These are phyloP conservation scores for Tenthredo amoena DNA, from an alignment of 2,888 invertebrate species.

Conservation along the genomic window DNA sequence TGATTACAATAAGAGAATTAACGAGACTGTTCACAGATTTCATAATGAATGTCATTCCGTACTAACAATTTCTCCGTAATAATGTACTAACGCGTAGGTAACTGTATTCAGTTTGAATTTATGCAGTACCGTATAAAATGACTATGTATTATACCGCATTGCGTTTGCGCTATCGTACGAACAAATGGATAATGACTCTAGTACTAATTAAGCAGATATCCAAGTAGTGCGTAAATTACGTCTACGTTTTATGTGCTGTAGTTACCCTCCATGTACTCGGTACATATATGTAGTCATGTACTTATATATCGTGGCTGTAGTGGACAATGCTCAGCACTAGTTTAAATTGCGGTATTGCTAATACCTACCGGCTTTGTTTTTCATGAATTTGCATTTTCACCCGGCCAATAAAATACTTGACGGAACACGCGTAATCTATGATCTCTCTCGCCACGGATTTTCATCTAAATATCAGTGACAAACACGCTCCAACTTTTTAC, in stretches of 20 bases:
- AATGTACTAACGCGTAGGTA: not conserved
- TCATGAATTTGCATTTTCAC: conserved; percentile 40
- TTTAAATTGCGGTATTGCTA: conserved; percentile 27
- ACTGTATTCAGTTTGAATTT: conserved; percentile 6
- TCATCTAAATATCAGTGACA: conserved; percentile 29
- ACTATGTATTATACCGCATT: not conserved
- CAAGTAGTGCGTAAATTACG: conserved; percentile 37
- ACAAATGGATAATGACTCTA: conserved; percentile 40
- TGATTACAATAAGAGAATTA: not conserved
- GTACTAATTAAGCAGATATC: conserved; percentile 47
- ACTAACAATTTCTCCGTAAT: not conserved
- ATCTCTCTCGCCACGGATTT: conserved; percentile 12
- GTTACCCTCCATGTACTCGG: not conserved
- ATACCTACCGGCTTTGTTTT: conserved; percentile 17
- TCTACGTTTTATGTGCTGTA: not conserved
- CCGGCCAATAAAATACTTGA: not conserved
- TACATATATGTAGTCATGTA: not conserved
- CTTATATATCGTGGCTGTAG: not conserved
- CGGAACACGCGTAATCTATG: conserved; percentile 34
- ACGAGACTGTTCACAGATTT: not conserved
- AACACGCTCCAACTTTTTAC: not conserved
- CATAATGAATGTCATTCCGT: not conserved
- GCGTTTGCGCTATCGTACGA: conserved; percentile 36
- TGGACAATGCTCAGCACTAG: conserved; percentile 14
- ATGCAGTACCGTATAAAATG: not conserved